Evolutionary conservation across 2,888 invertebrate species (phyloP), one percentile per base, ranked within the genome.

Genomic region (Stramonita haemastoma): DNA sequence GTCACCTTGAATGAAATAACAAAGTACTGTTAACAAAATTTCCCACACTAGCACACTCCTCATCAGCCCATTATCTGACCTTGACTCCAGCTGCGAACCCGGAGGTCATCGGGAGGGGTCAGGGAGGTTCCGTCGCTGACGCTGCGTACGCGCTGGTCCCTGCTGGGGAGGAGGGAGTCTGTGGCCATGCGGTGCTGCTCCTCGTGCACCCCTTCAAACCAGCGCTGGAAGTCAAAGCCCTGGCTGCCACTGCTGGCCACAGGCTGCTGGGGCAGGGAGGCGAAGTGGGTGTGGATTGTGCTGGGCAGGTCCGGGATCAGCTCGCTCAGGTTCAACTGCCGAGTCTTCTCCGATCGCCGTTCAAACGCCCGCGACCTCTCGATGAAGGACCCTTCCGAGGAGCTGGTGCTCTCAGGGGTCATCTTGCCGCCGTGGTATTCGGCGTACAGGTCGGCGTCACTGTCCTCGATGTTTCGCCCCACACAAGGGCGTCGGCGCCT

Each of bases 251-350:
- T 77, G 46, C 46, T 46, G 60, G 89, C 15, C 73, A 60, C 15
- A 56, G 87, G 29, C 73, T 90, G 73, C 0, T 85, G 77, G 15
- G 91, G 89, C 29, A 92, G 87, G 36, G 91, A 89, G 8, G 90
- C 87, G 89, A 95, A 95, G 89, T 95, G 93, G 36, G 95, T 94
- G 90, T 95, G 93, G 56, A 95, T 95, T 8, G 95, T 94, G 22
- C 93, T 91, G 26, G 93, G 92, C 17, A 95, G 91, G 91, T 95
- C 95, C 4, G 95, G 94, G 29, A 92, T 91, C 46, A 92, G 86
- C 60, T 92, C 92, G 87, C 83, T 57, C 8, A 79, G 66, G n/a
- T 46, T 85, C 13, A 17, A 32, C 32, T 36, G 85, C 5, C 84
- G 84, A 46, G n/a, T 85, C 29, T 70, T 57, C 17, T 89, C 89